Evolutionary conservation across 1,140 invertebrate genomes (phyloP).

Genomic region (Tetramorium alpestre): DNA sequence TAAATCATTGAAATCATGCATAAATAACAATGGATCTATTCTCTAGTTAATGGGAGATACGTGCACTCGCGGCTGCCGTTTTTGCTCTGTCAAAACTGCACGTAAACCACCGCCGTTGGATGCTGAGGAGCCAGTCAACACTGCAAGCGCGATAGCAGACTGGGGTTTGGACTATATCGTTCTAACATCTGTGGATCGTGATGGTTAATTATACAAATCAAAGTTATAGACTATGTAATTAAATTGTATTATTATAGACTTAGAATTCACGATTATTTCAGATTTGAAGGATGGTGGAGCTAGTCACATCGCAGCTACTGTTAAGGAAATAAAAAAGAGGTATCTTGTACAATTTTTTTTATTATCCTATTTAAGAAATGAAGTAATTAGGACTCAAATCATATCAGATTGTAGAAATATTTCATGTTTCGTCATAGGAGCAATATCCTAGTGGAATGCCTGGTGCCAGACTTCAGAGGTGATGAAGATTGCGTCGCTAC

Average conservation of each 20-base stretch:
- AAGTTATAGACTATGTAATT: constrained; percentile 17
- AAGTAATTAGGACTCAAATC: neutral
- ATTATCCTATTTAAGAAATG: neutral
- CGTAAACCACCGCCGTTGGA: constrained; percentile 96
- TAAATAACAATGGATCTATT: neutral
- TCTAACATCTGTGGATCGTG: constrained; percentile 98
- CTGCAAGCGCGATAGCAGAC: constrained; percentile 95
- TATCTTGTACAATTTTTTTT: constrained; percentile 76
- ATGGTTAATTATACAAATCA: constrained; percentile 87
- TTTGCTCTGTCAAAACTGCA: constrained; percentile 99
- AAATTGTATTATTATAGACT: constrained; percentile 29
- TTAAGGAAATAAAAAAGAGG: constrained; percentile 91
- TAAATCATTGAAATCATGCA: neutral
- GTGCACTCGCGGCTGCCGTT: constrained; percentile 96
- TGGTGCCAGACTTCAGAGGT: constrained; percentile 98
- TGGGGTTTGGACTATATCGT: constrained; percentile 99
- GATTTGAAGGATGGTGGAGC: constrained; percentile 97
- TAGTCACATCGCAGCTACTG: constrained; percentile 96
- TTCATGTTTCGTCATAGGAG: constrained; percentile 86
- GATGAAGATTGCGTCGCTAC: constrained; percentile 91
- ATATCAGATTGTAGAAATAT: constrained; percentile 1
- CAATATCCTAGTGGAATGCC: constrained; percentile 97
- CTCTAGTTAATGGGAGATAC: constrained; percentile 95
- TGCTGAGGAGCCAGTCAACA: constrained; percentile 96
- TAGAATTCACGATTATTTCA: constrained; percentile 76